Percentiles rank a stretch among this genome's conserved stretches.
phyloP scores from a whole-genome alignment of 2,113 vertebrate genomes.

The Calyptommatus sinebrachiatus region DNA sequence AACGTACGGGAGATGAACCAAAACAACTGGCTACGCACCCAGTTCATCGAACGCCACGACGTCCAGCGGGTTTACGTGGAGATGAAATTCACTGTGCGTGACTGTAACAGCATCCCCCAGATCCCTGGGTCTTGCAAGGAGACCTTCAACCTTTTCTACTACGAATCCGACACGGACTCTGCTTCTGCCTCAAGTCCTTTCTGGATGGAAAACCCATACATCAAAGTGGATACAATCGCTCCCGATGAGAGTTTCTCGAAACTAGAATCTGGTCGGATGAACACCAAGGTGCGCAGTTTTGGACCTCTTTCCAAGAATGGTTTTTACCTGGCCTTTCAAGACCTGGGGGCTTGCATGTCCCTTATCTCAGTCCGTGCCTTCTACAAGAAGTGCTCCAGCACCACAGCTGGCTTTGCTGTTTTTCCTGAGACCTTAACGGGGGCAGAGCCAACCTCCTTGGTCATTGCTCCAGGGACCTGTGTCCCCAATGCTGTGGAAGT shows the following conservation, averaged over 20 bases:
- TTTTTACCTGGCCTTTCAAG: conserved; percentile 98
- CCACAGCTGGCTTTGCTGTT: conserved; percentile 91
- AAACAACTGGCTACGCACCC: conserved; percentile 97
- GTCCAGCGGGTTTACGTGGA: conserved; percentile 94
- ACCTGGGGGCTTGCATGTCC: conserved; percentile 96
- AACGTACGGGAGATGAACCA: conserved; percentile 88
- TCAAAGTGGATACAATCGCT: conserved; percentile 98
- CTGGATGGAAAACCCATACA: conserved; percentile 99
- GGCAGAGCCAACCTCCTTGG: conserved; percentile 92
- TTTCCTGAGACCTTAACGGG: conserved; percentile 97
- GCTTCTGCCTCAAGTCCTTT: conserved; percentile 92
- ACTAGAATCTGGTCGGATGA: conserved; percentile 88
- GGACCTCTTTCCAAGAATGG: conserved; percentile 93
- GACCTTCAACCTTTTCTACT: conserved; percentile 98
- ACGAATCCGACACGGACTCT: conserved; percentile 90
- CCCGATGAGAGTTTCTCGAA: conserved; percentile 94
- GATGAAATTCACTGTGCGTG: conserved; percentile 94
- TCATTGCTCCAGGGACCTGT: conserved; percentile 93
- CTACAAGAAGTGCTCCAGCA: conserved; percentile 96
- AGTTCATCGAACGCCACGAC: conserved; percentile 88
- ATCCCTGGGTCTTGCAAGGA: conserved; percentile 98
- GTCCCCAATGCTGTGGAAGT: conserved; percentile 91
- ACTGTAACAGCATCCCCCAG: conserved; percentile 97
- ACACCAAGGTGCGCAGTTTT: conserved; percentile 97
- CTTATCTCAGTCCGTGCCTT: conserved; percentile 96